Evolutionary conservation across 2,888 invertebrate genomes (phyloP).

Genomic region (Opisthograptis luteolata): DNA sequence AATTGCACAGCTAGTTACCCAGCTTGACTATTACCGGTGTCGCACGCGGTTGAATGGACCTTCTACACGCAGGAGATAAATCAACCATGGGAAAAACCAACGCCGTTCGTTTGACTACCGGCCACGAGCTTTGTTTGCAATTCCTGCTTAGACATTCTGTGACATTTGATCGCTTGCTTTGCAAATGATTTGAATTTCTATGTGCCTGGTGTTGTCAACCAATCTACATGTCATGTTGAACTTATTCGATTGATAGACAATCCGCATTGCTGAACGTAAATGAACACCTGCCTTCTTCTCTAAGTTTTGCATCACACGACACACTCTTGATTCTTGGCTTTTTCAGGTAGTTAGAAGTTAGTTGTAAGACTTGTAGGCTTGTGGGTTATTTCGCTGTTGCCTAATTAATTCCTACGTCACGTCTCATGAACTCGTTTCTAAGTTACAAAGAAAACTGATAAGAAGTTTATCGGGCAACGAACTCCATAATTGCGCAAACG

Average conservation of each 20-base stretch:
- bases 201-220: conserved; percentile 22
- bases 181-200: conserved; percentile 40
- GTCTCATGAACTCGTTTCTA: conserved; percentile 52
- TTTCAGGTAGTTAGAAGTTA: background rate
- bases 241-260: conserved; percentile 7
- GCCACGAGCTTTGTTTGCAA: conserved; percentile 48
- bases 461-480: conserved; percentile 73
- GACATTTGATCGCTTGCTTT: conserved; percentile 55
- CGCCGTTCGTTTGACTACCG: conserved; percentile 34
- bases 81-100: conserved; percentile 62
- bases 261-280: background rate
- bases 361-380: background rate
- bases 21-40: conserved; percentile 29
- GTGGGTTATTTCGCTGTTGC: conserved; percentile 44
- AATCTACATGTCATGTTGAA: conserved; percentile 19
- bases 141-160: conserved; percentile 38
- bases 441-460: conserved; percentile 72
- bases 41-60: conserved; percentile 53
- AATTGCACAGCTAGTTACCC: conserved; percentile 22
- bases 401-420: conserved; percentile 65
- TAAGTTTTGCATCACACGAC: background rate
- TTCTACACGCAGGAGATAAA: conserved; percentile 56
- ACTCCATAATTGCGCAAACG: conserved; percentile 64
- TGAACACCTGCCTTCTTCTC: background rate
- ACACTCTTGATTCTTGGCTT: too few relatives aligned